phyloP scores from a whole-genome alignment of 1,140 invertebrate genomes.

The Luehdorfia chinensis region DNA sequence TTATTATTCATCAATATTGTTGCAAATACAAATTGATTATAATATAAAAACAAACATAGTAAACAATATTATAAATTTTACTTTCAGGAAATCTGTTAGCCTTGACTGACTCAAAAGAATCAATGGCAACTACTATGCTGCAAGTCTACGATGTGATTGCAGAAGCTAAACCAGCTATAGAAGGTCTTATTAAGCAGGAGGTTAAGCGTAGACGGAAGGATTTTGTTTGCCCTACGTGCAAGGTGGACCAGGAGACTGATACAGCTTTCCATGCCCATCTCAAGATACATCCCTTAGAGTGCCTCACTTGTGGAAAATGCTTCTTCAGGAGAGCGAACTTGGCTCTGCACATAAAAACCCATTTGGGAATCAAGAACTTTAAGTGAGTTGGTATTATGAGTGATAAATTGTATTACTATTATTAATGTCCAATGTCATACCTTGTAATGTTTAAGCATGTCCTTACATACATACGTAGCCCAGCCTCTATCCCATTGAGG shows the following conservation, averaged over 20 bases:
- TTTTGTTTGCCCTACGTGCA: slow-evolving; percentile 57
- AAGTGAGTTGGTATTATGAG: slow-evolving; percentile 53
- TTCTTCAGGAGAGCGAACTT: slow-evolving; percentile 86
- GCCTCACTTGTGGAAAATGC: slow-evolving; percentile 86
- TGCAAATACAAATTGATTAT: too few relatives aligned
- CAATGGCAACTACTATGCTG: slow-evolving; percentile 40
- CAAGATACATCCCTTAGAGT: slow-evolving; percentile 87
- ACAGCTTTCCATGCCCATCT: slow-evolving; percentile 82
- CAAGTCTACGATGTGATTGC: slow-evolving; percentile 46
- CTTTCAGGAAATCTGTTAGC: slow-evolving; percentile 41
- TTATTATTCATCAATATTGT: too few relatives aligned
- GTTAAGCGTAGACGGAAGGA: slow-evolving; percentile 57
- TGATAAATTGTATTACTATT: not conserved
- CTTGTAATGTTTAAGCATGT: not conserved
- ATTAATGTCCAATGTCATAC: too few relatives aligned
- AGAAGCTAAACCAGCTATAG: slow-evolving; percentile 49
- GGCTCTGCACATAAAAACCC: slow-evolving; percentile 86
- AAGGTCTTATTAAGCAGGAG: slow-evolving; percentile 77
- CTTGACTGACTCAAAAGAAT: slow-evolving; percentile 42
- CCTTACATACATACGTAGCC: too few relatives aligned
- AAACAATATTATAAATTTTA: too few relatives aligned
- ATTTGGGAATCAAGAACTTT: slow-evolving; percentile 86
- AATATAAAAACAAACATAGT: too few relatives aligned
- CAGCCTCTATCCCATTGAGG: too few relatives aligned
- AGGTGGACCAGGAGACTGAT: slow-evolving; percentile 79